Percentiles rank a stretch among this genome's conserved stretches.
Conservation (phyloP, 1,140 invertebrate genomes). For the Meloidogyne hapla region DNA sequence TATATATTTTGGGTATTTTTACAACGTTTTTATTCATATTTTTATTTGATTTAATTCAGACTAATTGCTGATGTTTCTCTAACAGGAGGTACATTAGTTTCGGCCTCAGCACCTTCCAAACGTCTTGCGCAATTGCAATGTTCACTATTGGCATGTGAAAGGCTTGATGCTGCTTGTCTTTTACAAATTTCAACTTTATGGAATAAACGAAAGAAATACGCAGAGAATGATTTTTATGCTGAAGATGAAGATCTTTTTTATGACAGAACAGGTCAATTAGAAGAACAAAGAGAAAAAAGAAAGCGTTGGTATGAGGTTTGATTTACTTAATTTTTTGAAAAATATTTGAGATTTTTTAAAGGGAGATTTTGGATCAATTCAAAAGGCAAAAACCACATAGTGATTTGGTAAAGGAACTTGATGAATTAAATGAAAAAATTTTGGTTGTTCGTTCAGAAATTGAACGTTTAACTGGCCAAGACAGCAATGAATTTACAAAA, state of each 20-base stretch:
- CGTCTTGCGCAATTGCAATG: slow-evolving; percentile 33
- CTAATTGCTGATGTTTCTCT: slow-evolving; percentile 29
- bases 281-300: slow-evolving; percentile 78
- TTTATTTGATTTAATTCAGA: slow-evolving; percentile 43
- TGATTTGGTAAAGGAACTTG: slow-evolving; percentile 28
- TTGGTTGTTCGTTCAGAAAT: slow-evolving; percentile 24
- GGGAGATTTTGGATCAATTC: slow-evolving; percentile 1
- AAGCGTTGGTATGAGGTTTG: slow-evolving; percentile 72
- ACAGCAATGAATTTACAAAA: neutral
- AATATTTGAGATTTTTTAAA: neutral
- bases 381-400: slow-evolving; percentile 30
- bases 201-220: slow-evolving; percentile 76
- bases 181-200: slow-evolving; percentile 31
- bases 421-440: slow-evolving; percentile 29
- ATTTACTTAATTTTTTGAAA: neutral
- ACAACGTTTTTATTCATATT: too few species aligned
- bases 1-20: too few species aligned
- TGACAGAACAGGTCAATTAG: slow-evolving; percentile 87
- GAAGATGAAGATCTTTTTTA: slow-evolving; percentile 95
- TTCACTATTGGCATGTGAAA: slow-evolving; percentile 34
- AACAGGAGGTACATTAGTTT: slow-evolving; percentile 26
- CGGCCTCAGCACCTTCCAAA: slow-evolving; percentile 25
- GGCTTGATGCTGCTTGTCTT: slow-evolving; percentile 33
- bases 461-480: slow-evolving; percentile 27
- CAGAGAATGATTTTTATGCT: slow-evolving; percentile 87